Evolutionary conservation across 2,113 vertebrate species (phyloP), one percentile per base, ranked within the genome.

Genomic region (Ptychochromis oligacanthus): DNA sequence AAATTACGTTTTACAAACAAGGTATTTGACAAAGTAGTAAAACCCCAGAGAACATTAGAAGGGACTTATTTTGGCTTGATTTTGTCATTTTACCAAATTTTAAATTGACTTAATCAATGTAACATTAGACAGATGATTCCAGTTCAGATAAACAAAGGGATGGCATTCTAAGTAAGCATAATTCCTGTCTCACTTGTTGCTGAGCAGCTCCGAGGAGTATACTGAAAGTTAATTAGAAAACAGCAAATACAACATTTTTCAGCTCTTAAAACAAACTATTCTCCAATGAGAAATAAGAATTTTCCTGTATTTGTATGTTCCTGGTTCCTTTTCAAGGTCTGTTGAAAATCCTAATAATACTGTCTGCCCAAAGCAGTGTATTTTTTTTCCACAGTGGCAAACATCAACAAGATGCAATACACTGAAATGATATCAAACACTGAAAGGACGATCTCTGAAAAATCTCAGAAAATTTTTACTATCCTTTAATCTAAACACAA

Each of bases 1-100:
- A 82, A 79, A 64, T 40, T 17, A 82, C 64, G 86, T 83, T 40
- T 79, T 24, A 62, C 86, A 82, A 54, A 14, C 46, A 72, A 34
- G 20, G 67, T 1, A 54, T 56, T 56, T 22, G 4, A 81, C 52
- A 79, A 86, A 77, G 36, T 49, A 77, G 28, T 61, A 34, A 58
- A 76, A 59, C 70, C 62, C 58, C 24, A 77, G 5, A 43, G 56
- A 52, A 58, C 56, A 22, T 70, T 82, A 36, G 17, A 49, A 43
- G n/a, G 61, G 10, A 77, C 36, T 59, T 81, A 76, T 80, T 80
- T 58, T 52, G 11, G 60, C 36, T 75, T 49, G 3, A 79, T 43
- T 83, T 28, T 55, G 26, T 65, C n/a, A 20, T 34, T 58, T 80
- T 62, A 54, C 12, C 54, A 78, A 82, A 86, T 78, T 34, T 84